Percentiles rank a stretch among this genome's conserved stretches.
Evolutionary conservation across 2,113 vertebrate species (phyloP).

Genomic region (Eupsittula cactorum): DNA sequence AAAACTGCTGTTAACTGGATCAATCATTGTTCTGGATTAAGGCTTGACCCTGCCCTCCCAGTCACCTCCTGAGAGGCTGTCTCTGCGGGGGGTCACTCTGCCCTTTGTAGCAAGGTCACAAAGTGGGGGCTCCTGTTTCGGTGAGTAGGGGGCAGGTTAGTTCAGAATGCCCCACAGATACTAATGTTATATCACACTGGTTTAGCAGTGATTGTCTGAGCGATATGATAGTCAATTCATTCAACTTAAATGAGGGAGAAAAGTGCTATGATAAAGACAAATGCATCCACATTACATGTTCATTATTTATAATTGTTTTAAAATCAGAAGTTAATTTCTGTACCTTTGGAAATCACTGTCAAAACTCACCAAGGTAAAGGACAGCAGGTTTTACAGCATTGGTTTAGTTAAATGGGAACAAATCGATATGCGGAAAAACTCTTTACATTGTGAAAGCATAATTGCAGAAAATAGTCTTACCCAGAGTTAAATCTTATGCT

Average conservation of each 20-base stretch:
- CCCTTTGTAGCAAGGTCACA: background rate
- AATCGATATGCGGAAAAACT: background rate
- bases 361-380: background rate
- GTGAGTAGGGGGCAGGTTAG: background rate
- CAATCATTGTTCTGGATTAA: background rate
- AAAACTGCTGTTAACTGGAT: background rate
- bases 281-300: background rate
- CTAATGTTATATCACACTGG: accelerated
- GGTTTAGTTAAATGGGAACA: background rate
- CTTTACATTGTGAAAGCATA: background rate
- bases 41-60: background rate
- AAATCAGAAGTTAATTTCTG: background rate
- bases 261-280: background rate
- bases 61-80: background rate
- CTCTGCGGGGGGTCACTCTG: background rate
- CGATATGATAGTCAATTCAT: background rate
- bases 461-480: background rate
- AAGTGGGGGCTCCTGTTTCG: background rate
- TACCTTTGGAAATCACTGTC: background rate
- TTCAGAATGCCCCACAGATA: background rate
- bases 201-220: background rate
- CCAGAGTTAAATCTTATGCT: background rate
- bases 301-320: background rate
- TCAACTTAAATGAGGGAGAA: background rate
- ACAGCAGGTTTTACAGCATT: background rate